These are phyloP conservation scores for Xylota segnis DNA, from an alignment of 2,888 invertebrate genomes.

Conservation along the genomic window DNA sequence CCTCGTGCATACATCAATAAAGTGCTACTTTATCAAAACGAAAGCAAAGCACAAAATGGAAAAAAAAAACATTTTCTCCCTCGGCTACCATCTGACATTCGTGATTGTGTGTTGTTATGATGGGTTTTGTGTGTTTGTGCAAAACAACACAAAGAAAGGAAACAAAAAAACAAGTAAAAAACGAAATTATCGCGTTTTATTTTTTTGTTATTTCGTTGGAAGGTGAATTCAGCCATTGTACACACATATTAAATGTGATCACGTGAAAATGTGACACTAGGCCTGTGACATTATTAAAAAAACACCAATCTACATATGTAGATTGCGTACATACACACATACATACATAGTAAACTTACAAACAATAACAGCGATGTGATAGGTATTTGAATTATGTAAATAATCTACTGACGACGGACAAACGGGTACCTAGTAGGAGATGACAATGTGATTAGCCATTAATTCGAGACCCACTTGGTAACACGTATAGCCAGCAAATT, in stretches of 20 bases:
- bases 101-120: constrained; percentile 12
- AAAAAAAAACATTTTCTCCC: background rate
- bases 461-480: constrained; percentile 18
- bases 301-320: background rate
- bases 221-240: constrained; percentile 54
- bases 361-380: constrained; percentile 11
- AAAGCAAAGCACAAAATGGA: too few species aligned
- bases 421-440: background rate
- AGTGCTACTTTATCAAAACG: background rate
- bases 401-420: background rate
- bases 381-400: constrained; percentile 16
- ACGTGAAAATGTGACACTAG: constrained; percentile 59
- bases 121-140: constrained; percentile 20
- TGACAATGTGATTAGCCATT: constrained; percentile 28
- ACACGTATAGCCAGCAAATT: constrained; percentile 10
- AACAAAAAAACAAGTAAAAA: background rate
- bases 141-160: constrained; percentile 18
- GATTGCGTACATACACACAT: background rate
- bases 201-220: constrained; percentile 29
- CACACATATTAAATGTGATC: constrained; percentile 47
- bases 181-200: constrained; percentile 29
- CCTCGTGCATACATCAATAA: constrained; percentile 12
- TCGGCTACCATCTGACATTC: constrained; percentile 25
- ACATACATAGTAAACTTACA: background rate
- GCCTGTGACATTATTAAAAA: constrained; percentile 50